Conservation (phyloP, 2,113 vertebrate genomes). For the Camelus dromedarius region DNA sequence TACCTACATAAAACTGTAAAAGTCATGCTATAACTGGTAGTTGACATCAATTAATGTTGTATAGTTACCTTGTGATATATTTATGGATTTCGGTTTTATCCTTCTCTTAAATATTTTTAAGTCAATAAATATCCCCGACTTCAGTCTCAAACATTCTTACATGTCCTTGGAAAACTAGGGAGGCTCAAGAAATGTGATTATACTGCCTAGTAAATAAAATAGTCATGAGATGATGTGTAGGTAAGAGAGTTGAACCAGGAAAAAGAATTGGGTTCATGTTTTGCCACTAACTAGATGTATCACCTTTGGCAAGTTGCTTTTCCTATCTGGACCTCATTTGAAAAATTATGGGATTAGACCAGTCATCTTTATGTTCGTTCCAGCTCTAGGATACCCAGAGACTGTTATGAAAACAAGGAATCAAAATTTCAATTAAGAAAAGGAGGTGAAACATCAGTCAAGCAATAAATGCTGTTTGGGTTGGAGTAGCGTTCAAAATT, state of each 20-base stretch:
- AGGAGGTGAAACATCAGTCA: not conserved
- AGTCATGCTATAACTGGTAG: not conserved
- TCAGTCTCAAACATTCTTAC: not conserved
- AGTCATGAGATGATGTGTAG: not conserved
- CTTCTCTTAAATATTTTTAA: not conserved
- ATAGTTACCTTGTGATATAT: not conserved
- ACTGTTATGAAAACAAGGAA: not conserved
- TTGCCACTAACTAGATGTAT: not conserved
- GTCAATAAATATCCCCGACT: not conserved
- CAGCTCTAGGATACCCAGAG: not conserved
- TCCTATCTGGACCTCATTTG: not conserved
- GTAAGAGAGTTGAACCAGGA: not conserved
- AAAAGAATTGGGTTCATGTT: not conserved
- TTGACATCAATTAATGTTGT: not conserved
- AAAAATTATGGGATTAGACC: not conserved
- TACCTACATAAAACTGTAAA: not conserved
- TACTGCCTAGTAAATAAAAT: not conserved
- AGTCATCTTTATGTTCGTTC: not conserved
- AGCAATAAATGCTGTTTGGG: not conserved
- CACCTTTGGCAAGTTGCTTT: not conserved
- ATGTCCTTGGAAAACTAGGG: not conserved
- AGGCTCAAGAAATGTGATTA: not conserved
- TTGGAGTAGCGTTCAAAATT: not conserved
- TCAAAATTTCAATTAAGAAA: conserved; percentile 31
- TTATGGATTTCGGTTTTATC: not conserved